Conservation (phyloP, 2,113 vertebrate genomes). For the Xiphophorus couchianus region DNA sequence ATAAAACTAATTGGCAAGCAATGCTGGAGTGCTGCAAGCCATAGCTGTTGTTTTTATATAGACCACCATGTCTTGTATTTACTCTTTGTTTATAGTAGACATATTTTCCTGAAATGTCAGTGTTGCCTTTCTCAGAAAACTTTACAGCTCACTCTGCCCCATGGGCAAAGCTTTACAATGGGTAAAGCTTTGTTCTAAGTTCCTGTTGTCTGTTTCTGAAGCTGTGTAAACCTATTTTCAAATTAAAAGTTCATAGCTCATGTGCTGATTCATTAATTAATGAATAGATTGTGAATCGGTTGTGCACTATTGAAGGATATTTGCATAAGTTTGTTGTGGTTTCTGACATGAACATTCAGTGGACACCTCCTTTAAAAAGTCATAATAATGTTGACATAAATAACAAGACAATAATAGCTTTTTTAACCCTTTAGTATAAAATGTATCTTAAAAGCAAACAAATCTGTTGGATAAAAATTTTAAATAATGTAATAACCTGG, state of each 20-base stretch:
- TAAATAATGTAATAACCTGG: neutral
- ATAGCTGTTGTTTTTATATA: neutral
- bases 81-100: constrained; percentile 11
- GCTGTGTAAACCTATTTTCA: neutral
- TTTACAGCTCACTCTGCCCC: constrained; percentile 20
- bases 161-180: constrained; percentile 19
- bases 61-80: neutral
- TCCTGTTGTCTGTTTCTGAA: constrained; percentile 10
- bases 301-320: neutral
- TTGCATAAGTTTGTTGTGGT: neutral
- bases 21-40: neutral
- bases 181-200: constrained; percentile 27
- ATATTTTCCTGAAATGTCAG: neutral
- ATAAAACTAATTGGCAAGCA: constrained; percentile 7
- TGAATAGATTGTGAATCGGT: neutral
- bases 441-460: neutral
- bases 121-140: constrained; percentile 23
- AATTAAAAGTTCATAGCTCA: constrained; percentile 20
- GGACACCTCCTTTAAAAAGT: neutral
- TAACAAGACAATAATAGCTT: neutral
- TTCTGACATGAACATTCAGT: too few relatives aligned
- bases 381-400: neutral
- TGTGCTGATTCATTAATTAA: too few relatives aligned
- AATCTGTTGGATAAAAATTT: too few relatives aligned
- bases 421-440: neutral